Evolutionary conservation across 2,797 vertebrate genomes (phyloP).

Genomic region (Phyllotis vaccarum): DNA sequence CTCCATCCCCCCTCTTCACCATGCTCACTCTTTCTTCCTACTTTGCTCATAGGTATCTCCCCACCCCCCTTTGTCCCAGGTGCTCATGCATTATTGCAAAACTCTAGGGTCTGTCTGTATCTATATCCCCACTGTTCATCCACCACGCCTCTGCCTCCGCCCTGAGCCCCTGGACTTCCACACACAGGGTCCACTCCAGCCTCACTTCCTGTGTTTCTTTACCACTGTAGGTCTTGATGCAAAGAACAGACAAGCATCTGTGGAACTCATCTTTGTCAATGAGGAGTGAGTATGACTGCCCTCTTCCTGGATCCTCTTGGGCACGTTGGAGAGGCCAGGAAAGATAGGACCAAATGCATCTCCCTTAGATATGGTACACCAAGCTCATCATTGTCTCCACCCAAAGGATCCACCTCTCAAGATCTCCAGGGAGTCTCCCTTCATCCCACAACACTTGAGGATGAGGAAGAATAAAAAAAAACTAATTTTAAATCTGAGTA

Average conservation of each 20-base stretch:
- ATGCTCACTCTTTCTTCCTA: neutral
- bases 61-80: neutral
- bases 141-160: neutral
- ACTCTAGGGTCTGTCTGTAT: neutral
- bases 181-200: neutral
- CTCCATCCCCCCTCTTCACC: neutral
- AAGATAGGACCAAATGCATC: neutral
- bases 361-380: neutral
- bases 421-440: neutral
- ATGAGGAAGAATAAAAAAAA: neutral
- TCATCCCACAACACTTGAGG: neutral
- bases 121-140: accelerated
- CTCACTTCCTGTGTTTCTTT: conserved; percentile 42
- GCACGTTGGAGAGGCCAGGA: neutral
- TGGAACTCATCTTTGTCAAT: conserved; percentile 93
- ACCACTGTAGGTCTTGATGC: conserved; percentile 83
- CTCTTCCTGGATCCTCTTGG: conserved; percentile 10
- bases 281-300: conserved; percentile 90
- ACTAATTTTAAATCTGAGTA: neutral
- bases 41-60: neutral
- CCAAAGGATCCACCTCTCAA: neutral
- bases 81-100: neutral
- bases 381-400: neutral
- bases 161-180: neutral
- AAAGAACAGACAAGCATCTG: conserved; percentile 83